A percentile compares a stretch with the other conserved stretches of the same genome.
Evolutionary conservation across 92 coral and sea anemone genomes (phyloP).

Genomic region (Actinostola sp.): DNA sequence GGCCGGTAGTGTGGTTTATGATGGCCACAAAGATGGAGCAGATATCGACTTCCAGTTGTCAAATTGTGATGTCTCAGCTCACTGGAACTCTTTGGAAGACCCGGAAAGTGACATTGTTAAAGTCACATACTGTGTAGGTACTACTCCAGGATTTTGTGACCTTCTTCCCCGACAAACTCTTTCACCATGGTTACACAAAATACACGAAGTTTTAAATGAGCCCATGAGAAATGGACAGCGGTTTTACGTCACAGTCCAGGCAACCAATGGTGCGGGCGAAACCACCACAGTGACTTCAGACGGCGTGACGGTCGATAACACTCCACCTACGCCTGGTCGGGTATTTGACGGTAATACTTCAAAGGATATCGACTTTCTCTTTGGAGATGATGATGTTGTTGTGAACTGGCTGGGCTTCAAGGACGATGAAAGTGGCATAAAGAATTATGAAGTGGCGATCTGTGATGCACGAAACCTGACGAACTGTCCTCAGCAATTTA

Average conservation of each 20-base stretch:
- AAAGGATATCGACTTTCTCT: slow-evolving; percentile 62
- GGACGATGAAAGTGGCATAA: slow-evolving; percentile 82
- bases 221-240: slow-evolving; percentile 71
- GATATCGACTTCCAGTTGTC: slow-evolving; percentile 79
- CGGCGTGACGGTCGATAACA: slow-evolving; percentile 84
- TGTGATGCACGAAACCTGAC: slow-evolving; percentile 71
- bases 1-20: slow-evolving; percentile 36
- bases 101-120: slow-evolving; percentile 85
- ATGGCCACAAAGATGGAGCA: slow-evolving; percentile 63
- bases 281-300: slow-evolving; percentile 68
- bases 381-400: slow-evolving; percentile 62
- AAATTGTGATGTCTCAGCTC: slow-evolving; percentile 57
- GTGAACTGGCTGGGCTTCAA: slow-evolving; percentile 77
- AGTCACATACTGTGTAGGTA: slow-evolving; percentile 88
- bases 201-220: slow-evolving; percentile 39
- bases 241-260: slow-evolving; percentile 75
- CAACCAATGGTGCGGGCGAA: slow-evolving; percentile 91
- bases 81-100: slow-evolving; percentile 82
- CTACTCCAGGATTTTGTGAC: slow-evolving; percentile 67
- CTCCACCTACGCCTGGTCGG: slow-evolving; percentile 75
- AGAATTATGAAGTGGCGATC: slow-evolving; percentile 68
- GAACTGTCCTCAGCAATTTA: slow-evolving; percentile 76
- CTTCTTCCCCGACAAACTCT: slow-evolving; percentile 32
- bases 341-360: slow-evolving; percentile 67
- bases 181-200: slow-evolving; percentile 39